phyloP scores from a whole-genome alignment of 2,888 invertebrate genomes.

The Tyria jacobaeae region DNA sequence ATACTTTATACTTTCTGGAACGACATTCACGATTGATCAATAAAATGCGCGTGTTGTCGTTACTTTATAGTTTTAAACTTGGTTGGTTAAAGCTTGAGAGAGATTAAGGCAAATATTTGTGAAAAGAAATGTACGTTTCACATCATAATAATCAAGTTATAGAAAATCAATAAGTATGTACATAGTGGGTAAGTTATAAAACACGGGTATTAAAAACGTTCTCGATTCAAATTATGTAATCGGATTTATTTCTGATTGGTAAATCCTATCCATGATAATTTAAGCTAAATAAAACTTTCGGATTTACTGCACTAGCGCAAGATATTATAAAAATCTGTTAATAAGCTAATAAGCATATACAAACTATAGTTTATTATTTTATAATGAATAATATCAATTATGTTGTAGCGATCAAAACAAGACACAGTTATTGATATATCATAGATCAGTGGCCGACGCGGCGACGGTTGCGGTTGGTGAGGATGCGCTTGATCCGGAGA shows the following conservation, averaged over 20 bases:
- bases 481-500: slow-evolving; percentile 50
- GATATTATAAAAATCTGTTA: neutral
- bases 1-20: neutral
- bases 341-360: neutral
- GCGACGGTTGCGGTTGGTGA: too few relatives aligned
- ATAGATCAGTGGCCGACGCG: neutral
- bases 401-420: neutral
- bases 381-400: neutral
- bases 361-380: neutral
- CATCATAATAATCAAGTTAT: neutral
- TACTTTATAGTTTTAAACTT: neutral
- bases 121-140: neutral
- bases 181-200: too few relatives aligned
- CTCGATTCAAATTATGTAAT: slow-evolving; percentile 13
- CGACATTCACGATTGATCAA: neutral
- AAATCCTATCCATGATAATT: slow-evolving; percentile 16
- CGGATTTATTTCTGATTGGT: slow-evolving; percentile 17
- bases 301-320: neutral
- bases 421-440: neutral
- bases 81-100: neutral
- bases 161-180: neutral
- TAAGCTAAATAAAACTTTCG: neutral
- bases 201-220: slow-evolving; percentile 5
- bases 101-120: too few relatives aligned
- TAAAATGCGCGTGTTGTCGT: neutral